These are phyloP conservation scores for Salpingus planirostris DNA, from an alignment of 2,888 invertebrate genomes.

Conservation along the genomic window DNA sequence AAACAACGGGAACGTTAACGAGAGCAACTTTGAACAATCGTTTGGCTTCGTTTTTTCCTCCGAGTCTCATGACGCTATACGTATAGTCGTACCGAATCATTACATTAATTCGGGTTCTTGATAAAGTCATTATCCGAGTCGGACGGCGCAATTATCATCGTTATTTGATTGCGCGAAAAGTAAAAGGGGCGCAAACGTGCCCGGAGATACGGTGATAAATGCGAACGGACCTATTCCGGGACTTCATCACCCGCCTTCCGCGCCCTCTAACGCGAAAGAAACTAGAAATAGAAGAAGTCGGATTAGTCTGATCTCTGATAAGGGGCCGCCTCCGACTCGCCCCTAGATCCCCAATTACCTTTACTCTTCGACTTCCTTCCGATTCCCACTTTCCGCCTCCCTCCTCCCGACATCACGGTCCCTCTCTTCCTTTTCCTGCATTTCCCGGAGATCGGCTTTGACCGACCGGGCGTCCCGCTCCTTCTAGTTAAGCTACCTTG, in stretches of 20 bases:
- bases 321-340: constrained; percentile 25
- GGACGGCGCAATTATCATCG: constrained; percentile 33
- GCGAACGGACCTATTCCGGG: constrained; percentile 33
- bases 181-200: constrained; percentile 34
- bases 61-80: no score
- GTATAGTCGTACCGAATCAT: no score
- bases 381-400: constrained; percentile 15
- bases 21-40: constrained; percentile 33
- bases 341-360: constrained; percentile 27
- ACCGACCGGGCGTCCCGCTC: constrained; percentile 23
- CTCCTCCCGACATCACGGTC: constrained; percentile 27
- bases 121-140: constrained; percentile 34
- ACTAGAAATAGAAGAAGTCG: constrained; percentile 36
- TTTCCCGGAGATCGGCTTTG: constrained; percentile 19
- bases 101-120: constrained; percentile 36
- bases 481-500: constrained; percentile 25
- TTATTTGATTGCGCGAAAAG: constrained; percentile 33
- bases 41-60: constrained; percentile 20
- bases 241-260: constrained; percentile 34
- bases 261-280: constrained; percentile 32
- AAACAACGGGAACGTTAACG: constrained; percentile 23
- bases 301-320: constrained; percentile 37
- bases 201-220: constrained; percentile 37
- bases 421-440: constrained; percentile 11
- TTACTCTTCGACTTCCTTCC: constrained; percentile 16